These are phyloP conservation scores for Drosophila imparisetae DNA, from an alignment of 2,888 invertebrate species.

Conservation along the genomic window DNA sequence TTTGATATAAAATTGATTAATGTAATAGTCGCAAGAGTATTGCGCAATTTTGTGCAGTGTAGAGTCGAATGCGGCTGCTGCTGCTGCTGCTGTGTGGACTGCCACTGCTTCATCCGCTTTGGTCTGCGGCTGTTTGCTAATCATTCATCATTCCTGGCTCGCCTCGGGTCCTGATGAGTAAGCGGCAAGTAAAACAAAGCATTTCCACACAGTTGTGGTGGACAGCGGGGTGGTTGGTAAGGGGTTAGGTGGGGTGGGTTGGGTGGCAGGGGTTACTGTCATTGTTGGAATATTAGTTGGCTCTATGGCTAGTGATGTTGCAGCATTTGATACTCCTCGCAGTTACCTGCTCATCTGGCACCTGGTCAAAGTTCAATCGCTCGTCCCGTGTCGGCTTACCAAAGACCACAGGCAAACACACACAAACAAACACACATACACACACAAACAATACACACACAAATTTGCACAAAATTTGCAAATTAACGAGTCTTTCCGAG, in stretches of 20 bases:
- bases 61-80: constrained; percentile 11
- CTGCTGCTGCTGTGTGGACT: not conserved
- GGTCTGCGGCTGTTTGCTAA: constrained; percentile 56
- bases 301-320: not conserved
- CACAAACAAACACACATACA: not conserved
- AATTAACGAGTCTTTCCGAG: constrained; percentile 6
- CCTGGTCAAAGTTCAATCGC: constrained; percentile 64
- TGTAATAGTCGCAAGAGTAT: not conserved
- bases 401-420: constrained; percentile 11
- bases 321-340: not conserved
- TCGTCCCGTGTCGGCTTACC: constrained; percentile 54
- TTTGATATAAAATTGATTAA: not conserved
- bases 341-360: constrained; percentile 22
- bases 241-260: not conserved
- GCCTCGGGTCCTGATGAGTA: constrained; percentile 58
- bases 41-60: constrained; percentile 1
- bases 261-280: not conserved
- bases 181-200: constrained; percentile 63
- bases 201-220: constrained; percentile 6
- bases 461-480: constrained; percentile 26
- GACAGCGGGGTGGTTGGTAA: not conserved
- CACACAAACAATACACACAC: not conserved
- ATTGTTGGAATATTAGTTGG: constrained; percentile 26
- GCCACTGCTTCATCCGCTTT: constrained; percentile 44
- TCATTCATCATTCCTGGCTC: constrained; percentile 64